A percentile compares a stretch with the other conserved stretches of the same genome.
Conservation (phyloP, 2,888 invertebrate species). For the Diarsia dahlii region DNA sequence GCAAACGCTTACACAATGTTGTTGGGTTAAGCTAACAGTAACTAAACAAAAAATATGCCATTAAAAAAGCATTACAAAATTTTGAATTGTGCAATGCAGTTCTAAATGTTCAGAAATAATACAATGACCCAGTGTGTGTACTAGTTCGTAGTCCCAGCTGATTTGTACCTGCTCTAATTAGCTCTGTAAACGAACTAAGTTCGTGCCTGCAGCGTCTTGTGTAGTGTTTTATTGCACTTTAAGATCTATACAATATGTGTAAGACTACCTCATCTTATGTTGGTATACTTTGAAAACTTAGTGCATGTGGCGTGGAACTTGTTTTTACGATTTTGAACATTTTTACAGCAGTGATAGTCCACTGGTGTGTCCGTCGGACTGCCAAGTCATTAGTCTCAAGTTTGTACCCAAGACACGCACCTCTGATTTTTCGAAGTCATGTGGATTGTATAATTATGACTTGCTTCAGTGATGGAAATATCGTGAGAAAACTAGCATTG, state of each 20-base stretch:
- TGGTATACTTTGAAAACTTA: neutral
- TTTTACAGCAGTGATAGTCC: neutral
- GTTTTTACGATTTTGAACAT: neutral
- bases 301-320: neutral
- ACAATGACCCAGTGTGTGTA: conserved; percentile 19
- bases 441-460: no score
- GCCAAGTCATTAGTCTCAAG: no score
- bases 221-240: conserved; percentile 41
- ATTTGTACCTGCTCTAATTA: conserved; percentile 52
- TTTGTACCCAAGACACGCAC: no score
- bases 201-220: conserved; percentile 39
- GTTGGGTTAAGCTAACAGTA: neutral
- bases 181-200: conserved; percentile 44
- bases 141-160: conserved; percentile 39
- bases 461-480: no score
- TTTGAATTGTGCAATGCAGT: neutral
- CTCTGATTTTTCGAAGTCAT: no score
- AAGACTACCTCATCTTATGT: neutral
- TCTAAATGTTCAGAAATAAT: conserved; percentile 21
- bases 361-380: no score
- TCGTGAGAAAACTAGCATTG: no score
- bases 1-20: no score
- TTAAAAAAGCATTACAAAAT: neutral
- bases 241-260: conserved; percentile 35
- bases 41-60: neutral